Evolutionary conservation across 2,888 invertebrate species (phyloP).

Genomic region (Pristionchus arcanus): DNA sequence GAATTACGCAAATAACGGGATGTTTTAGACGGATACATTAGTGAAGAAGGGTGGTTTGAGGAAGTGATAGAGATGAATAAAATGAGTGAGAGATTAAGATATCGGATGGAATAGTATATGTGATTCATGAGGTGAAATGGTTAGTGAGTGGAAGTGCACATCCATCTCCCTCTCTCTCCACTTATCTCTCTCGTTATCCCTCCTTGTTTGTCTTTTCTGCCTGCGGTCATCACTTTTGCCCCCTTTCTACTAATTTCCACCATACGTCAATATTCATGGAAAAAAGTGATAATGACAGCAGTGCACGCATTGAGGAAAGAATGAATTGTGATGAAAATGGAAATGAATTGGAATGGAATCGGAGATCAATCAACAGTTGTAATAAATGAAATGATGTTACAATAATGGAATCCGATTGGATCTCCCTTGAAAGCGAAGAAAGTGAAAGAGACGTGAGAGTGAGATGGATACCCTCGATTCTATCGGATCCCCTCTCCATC

Average conservation of each 20-base stretch:
- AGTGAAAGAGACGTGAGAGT: background rate
- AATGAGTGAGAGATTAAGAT: background rate
- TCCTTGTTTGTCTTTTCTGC: conserved; percentile 37
- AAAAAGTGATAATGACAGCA: background rate
- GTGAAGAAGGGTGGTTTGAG: background rate
- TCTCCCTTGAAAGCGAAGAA: background rate
- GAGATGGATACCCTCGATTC: conserved; percentile 19
- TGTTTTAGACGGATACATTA: background rate
- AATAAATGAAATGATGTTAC: background rate
- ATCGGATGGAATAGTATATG: background rate
- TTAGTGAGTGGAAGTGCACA: conserved; percentile 8
- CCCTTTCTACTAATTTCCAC: background rate
- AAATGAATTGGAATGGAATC: too few relatives aligned
- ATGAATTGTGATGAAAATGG: too few relatives aligned
- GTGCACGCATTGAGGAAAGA: background rate
- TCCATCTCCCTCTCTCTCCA: background rate
- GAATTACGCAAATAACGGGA: background rate
- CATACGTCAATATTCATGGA: background rate
- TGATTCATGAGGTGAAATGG: background rate
- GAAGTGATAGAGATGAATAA: background rate
- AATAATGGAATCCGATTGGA: background rate
- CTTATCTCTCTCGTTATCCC: conserved; percentile 18
- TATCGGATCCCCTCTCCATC: conserved; percentile 26
- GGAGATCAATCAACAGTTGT: too few relatives aligned
- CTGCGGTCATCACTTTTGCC: background rate